phyloP scores from a whole-genome alignment of 2,113 vertebrate species.

The Pleuronectes platessa region DNA sequence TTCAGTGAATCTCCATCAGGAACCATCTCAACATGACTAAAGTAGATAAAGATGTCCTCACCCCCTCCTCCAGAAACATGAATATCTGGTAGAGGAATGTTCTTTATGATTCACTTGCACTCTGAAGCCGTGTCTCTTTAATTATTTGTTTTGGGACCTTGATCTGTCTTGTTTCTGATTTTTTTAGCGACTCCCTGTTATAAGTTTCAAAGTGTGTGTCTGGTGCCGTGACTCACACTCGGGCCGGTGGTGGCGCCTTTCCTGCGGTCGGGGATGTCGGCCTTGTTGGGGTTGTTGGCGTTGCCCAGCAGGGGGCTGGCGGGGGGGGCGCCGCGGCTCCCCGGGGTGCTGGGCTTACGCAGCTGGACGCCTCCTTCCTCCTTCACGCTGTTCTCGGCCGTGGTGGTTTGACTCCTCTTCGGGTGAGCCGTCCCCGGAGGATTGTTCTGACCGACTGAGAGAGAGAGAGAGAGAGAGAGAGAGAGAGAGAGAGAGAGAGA shows the following conservation, averaged over 20 bases:
- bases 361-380: slow-evolving; percentile 89
- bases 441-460: slow-evolving; percentile 88
- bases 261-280: slow-evolving; percentile 97
- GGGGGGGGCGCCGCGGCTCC: slow-evolving; percentile 88
- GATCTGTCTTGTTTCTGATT: no score
- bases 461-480: not conserved
- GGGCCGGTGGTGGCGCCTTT: slow-evolving; percentile 88
- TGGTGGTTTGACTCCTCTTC: slow-evolving; percentile 92
- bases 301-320: slow-evolving; percentile 95
- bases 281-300: slow-evolving; percentile 97
- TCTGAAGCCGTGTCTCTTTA: no score
- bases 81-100: no score
- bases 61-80: no score
- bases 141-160: no score
- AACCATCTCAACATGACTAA: no score
- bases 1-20: no score
- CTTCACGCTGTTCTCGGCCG: slow-evolving; percentile 88
- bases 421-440: slow-evolving; percentile 88
- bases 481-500: not conserved
- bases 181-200: no score
- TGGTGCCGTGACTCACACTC: slow-evolving; percentile 84
- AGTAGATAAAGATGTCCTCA: no score
- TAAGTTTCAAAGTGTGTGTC: no score
- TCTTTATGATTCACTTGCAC: no score
- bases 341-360: slow-evolving; percentile 86